Evolutionary conservation across 1,140 invertebrate species (phyloP).

Genomic region (Homalodisca vitripennis): DNA sequence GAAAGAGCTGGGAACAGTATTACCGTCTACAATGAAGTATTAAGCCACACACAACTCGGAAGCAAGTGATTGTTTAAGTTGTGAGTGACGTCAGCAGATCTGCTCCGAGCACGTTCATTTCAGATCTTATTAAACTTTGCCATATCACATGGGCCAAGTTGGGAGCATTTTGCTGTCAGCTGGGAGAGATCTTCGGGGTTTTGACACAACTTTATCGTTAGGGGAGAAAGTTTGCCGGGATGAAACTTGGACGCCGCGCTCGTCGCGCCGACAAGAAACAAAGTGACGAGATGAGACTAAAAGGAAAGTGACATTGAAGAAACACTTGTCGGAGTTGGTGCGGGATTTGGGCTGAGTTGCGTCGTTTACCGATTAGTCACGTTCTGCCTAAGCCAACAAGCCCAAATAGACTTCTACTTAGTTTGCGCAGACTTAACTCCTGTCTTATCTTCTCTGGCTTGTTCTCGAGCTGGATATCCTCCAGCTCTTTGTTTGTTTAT

Average conservation of each 20-base stretch:
- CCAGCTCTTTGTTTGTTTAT: too few species aligned
- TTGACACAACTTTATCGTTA: slow-evolving; percentile 5
- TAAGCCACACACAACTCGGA: too few species aligned
- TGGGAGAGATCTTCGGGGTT: slow-evolving; percentile 5
- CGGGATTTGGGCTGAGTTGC: neutral
- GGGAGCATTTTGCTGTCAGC: slow-evolving; percentile 8
- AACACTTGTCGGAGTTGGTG: neutral
- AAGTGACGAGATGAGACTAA: slow-evolving; percentile 1
- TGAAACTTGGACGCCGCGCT: too few species aligned
- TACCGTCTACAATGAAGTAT: too few species aligned
- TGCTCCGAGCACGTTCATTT: slow-evolving; percentile 23
- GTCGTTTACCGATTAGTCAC: neutral
- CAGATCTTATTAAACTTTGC: slow-evolving; percentile 28
- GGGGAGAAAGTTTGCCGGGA: slow-evolving; percentile 2
- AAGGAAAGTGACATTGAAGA: slow-evolving; percentile 21
- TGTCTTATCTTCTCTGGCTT: neutral
- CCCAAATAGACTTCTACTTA: neutral
- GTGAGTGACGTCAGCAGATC: neutral
- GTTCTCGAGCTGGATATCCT: too few species aligned
- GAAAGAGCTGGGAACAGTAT: slow-evolving; percentile 23
- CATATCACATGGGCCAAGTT: slow-evolving; percentile 29
- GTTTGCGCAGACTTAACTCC: neutral
- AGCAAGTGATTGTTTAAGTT: slow-evolving; percentile 8
- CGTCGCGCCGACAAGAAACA: neutral
- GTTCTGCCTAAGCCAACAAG: neutral